A percentile compares a stretch with the other conserved stretches of the same genome.
These are phyloP conservation scores for Lepidocolaptes lacrymiger DNA, from an alignment of 2,797 vertebrate species.

Conservation along the genomic window DNA sequence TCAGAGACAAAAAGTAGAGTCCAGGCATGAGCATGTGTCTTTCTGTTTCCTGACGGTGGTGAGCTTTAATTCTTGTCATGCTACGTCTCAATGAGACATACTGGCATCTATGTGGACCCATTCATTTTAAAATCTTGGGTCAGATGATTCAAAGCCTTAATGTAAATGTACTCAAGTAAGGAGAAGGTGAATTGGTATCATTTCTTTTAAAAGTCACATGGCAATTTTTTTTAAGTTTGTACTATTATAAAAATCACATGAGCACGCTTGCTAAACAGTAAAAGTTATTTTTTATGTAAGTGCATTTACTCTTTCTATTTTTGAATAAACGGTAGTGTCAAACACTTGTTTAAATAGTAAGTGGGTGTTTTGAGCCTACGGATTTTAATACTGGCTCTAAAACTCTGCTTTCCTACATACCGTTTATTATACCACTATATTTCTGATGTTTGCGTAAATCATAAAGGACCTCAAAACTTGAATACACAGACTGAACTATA, in stretches of 20 bases:
- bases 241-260: conserved; percentile 68
- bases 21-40: conserved; percentile 68
- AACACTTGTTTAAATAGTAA: conserved; percentile 24
- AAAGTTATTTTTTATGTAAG: conserved; percentile 71
- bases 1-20: conserved; percentile 22
- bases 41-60: conserved; percentile 76
- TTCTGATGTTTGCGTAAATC: conserved; percentile 72
- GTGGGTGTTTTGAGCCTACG: conserved; percentile 61
- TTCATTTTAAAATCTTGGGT: conserved; percentile 71
- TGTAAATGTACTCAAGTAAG: conserved; percentile 74
- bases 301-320: conserved; percentile 75
- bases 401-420: conserved; percentile 56
- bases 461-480: conserved; percentile 81
- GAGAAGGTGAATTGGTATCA: conserved; percentile 54
- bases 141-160: conserved; percentile 82
- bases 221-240: conserved; percentile 49
- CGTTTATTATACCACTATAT: conserved; percentile 76
- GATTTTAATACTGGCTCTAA: conserved; percentile 44
- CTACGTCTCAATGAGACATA: conserved; percentile 67
- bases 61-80: conserved; percentile 73
- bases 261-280: conserved; percentile 73
- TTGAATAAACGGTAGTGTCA: conserved; percentile 42
- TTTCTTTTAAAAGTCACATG: conserved; percentile 51
- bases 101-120: conserved; percentile 49
- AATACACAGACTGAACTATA: conserved; percentile 73